Percentiles rank a stretch among this genome's conserved stretches.
Conservation (phyloP, 2,113 vertebrate species). For the Physeter macrocephalus region DNA sequence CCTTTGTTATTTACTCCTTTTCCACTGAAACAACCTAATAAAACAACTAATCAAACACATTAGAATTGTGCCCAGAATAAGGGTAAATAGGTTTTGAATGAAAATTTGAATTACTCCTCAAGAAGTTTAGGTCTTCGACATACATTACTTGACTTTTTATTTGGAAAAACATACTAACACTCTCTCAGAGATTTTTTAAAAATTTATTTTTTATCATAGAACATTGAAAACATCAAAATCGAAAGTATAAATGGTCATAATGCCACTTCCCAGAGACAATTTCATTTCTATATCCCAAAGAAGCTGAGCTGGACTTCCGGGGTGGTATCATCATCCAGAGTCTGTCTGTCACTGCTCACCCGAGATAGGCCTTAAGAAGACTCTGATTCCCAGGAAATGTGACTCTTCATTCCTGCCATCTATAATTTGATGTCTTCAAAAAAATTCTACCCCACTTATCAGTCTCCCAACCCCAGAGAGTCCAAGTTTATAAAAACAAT, state of each 20-base stretch:
- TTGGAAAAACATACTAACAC: background rate
- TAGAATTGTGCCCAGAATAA: background rate
- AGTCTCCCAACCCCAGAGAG: background rate
- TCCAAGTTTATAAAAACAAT: background rate
- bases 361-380: background rate
- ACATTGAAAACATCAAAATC: background rate
- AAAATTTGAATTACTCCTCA: background rate
- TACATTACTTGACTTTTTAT: background rate
- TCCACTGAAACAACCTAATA: background rate
- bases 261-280: background rate
- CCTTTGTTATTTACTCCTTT: background rate
- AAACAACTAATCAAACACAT: background rate
- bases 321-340: fast-evolving
- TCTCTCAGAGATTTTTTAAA: background rate
- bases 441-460: background rate
- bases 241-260: background rate
- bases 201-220: background rate
- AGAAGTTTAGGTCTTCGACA: background rate
- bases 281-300: background rate
- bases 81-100: background rate
- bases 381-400: background rate
- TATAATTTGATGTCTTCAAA: background rate
- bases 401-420: background rate
- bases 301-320: background rate
- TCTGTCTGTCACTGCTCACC: background rate